Evolutionary conservation across 2,797 vertebrate genomes (phyloP).

Genomic region (Moxostoma hubbsi): DNA sequence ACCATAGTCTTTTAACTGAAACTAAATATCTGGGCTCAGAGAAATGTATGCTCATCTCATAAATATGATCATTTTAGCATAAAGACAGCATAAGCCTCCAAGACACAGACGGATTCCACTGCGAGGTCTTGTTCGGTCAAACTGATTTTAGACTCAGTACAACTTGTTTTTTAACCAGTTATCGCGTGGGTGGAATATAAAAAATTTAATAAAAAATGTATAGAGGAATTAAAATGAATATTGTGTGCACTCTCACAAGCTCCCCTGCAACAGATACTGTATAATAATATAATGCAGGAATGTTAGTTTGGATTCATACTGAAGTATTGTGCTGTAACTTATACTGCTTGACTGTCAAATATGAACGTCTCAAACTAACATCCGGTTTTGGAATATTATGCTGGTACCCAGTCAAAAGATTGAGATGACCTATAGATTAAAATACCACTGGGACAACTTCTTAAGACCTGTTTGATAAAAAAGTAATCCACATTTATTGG

Average conservation of each 20-base stretch:
- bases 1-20: too few relatives aligned
- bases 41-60: too few relatives aligned
- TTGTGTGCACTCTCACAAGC: not conserved
- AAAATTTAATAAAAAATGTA: not conserved
- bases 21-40: too few relatives aligned
- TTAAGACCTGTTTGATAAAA: too few relatives aligned
- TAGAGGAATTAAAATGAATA: conserved; percentile 4
- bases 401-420: not conserved
- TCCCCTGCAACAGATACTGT: not conserved
- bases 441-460: not conserved
- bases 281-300: not conserved
- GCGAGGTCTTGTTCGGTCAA: not conserved
- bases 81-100: not conserved
- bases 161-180: conserved; percentile 4
- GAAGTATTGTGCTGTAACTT: conserved; percentile 9
- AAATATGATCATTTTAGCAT: too few relatives aligned
- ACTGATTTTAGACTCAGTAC: not conserved
- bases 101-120: not conserved
- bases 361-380: not conserved
- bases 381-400: not conserved
- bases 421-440: not conserved
- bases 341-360: not conserved
- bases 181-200: conserved; percentile 16
- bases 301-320: not conserved
- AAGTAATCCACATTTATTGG: too few relatives aligned